phyloP scores from a whole-genome alignment of 2,888 invertebrate genomes.

The Cosmopolites sordidus region DNA sequence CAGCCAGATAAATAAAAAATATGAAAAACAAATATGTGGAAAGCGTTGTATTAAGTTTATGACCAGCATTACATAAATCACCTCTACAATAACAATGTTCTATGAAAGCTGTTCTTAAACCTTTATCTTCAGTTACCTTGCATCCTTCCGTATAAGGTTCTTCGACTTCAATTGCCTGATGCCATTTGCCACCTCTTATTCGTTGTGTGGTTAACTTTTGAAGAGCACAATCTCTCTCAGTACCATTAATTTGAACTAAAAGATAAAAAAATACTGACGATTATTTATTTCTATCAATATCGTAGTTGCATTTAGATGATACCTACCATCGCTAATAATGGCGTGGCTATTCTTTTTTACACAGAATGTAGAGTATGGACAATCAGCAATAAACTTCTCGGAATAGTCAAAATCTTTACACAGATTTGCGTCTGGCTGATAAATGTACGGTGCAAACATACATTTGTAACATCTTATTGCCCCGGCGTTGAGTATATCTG shows the following conservation, averaged over 20 bases:
- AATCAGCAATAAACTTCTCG: slow-evolving; percentile 65
- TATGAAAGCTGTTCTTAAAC: slow-evolving; percentile 56
- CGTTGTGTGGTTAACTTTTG: slow-evolving; percentile 65
- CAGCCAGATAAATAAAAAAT: no score
- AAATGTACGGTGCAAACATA: slow-evolving; percentile 58
- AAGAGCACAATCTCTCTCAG: slow-evolving; percentile 68
- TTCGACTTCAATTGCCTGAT: slow-evolving; percentile 59
- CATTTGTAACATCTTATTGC: slow-evolving; percentile 71
- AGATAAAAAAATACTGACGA: slow-evolving; percentile 3
- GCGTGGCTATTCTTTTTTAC: slow-evolving; percentile 68
- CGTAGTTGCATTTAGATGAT: not conserved
- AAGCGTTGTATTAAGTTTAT: not conserved
- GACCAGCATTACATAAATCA: slow-evolving; percentile 62
- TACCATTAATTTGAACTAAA: slow-evolving; percentile 52
- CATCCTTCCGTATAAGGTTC: slow-evolving; percentile 73
- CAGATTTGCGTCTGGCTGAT: slow-evolving; percentile 59
- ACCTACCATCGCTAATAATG: slow-evolving; percentile 48
- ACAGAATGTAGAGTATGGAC: slow-evolving; percentile 80
- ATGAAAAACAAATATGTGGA: no score
- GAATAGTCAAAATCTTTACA: slow-evolving; percentile 76
- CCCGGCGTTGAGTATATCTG: slow-evolving; percentile 28
- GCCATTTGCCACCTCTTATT: slow-evolving; percentile 62
- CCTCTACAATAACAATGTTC: slow-evolving; percentile 74
- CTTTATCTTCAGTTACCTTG: slow-evolving; percentile 58
- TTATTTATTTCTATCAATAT: not conserved